A percentile compares a stretch with the other conserved stretches of the same genome.
Conservation (phyloP, 2,888 invertebrate species). For the Patella pellucida region DNA sequence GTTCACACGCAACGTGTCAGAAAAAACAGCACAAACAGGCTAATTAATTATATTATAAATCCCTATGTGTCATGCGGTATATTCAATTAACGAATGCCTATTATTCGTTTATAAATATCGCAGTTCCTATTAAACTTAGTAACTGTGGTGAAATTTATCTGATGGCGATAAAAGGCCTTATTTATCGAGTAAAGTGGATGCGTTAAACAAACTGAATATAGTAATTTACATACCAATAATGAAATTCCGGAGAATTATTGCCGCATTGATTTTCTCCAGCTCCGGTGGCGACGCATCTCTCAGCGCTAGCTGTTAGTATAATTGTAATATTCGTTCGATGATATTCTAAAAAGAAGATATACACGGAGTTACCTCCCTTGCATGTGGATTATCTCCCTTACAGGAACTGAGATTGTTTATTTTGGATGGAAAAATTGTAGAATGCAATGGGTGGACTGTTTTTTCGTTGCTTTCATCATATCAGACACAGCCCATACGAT, state of each 20-base stretch:
- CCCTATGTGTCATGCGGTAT: no score
- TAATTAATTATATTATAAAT: no score
- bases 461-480: background rate
- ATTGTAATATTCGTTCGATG: slow-evolving; percentile 3
- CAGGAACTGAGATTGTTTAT: background rate
- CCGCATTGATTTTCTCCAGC: background rate
- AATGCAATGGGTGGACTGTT: background rate
- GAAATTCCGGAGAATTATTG: background rate
- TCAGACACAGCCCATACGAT: background rate
- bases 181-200: no score
- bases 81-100: no score
- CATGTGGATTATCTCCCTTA: background rate
- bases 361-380: background rate
- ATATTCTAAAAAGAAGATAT: background rate
- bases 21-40: no score
- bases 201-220: background rate
- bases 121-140: no score
- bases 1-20: no score
- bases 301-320: background rate
- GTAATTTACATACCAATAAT: slow-evolving; percentile 10
- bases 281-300: background rate
- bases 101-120: no score
- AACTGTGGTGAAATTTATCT: no score
- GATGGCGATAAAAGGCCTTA: no score
- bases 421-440: slow-evolving; percentile 4